phyloP scores from a whole-genome alignment of 2,113 vertebrate genomes.

The Callorhinus ursinus region DNA sequence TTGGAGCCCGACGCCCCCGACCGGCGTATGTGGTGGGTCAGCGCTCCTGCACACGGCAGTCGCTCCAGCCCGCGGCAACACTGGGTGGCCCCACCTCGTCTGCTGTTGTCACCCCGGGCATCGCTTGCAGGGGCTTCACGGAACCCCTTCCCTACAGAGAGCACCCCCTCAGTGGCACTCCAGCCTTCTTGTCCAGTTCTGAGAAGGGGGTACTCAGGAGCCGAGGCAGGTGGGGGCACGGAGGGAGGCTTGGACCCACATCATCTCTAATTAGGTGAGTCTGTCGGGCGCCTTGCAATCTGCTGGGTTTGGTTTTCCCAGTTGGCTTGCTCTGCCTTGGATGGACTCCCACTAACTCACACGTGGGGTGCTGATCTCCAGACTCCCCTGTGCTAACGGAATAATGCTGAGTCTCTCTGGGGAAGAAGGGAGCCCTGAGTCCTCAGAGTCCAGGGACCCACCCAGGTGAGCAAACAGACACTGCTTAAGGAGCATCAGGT shows the following conservation, averaged over 20 bases:
- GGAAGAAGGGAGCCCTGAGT: background rate
- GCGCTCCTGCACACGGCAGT: rapidly evolving
- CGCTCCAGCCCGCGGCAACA: background rate
- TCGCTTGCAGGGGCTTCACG: background rate
- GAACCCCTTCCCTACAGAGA: background rate
- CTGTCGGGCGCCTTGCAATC: rapidly evolving
- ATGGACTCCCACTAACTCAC: rapidly evolving
- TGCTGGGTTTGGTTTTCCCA: background rate
- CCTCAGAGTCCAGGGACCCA: background rate
- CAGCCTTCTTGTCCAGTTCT: rapidly evolving
- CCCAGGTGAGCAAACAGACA: rapidly evolving
- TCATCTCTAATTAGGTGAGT: rapidly evolving
- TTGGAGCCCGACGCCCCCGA: rapidly evolving
- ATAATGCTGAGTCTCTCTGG: rapidly evolving
- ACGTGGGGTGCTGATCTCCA: rapidly evolving
- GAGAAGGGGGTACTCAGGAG: rapidly evolving
- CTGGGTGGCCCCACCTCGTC: background rate
- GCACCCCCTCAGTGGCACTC: background rate
- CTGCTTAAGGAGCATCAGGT: rapidly evolving
- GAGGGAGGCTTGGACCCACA: rapidly evolving
- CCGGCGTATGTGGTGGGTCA: background rate
- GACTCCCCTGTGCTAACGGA: rapidly evolving
- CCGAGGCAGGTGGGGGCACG: rapidly evolving
- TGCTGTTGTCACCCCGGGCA: background rate
- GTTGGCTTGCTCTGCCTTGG: background rate